phyloP scores from a whole-genome alignment of 2,888 invertebrate genomes.

The Drosophila helvetica region DNA sequence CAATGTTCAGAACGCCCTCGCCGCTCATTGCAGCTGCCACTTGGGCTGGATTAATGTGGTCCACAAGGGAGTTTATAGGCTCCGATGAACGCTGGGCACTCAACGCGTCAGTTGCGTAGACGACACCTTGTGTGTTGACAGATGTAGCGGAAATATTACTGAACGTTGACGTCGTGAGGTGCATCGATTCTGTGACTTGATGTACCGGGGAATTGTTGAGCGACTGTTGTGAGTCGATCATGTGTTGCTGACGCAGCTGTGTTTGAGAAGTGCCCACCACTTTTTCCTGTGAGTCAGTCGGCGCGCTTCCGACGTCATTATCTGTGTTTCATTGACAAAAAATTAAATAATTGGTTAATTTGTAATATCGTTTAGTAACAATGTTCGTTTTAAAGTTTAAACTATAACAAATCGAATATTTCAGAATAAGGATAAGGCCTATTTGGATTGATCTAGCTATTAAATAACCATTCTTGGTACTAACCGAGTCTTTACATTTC shows the following conservation, averaged over 20 bases:
- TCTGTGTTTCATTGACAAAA: slow-evolving; percentile 57
- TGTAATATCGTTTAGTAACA: not conserved
- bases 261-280: slow-evolving; percentile 74
- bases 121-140: slow-evolving; percentile 58
- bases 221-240: slow-evolving; percentile 83
- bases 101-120: slow-evolving; percentile 73
- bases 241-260: slow-evolving; percentile 64
- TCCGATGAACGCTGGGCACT: slow-evolving; percentile 62
- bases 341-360: not conserved
- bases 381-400: not conserved
- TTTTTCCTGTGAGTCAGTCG: slow-evolving; percentile 79
- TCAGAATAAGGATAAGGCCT: too few relatives aligned
- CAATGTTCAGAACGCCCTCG: slow-evolving; percentile 82
- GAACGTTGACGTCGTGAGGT: slow-evolving; percentile 67
- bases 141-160: slow-evolving; percentile 69
- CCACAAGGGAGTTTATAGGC: slow-evolving; percentile 80
- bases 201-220: slow-evolving; percentile 74
- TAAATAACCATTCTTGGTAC: too few relatives aligned
- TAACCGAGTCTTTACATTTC: too few relatives aligned
- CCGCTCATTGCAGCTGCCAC: slow-evolving; percentile 78
- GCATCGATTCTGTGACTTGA: slow-evolving; percentile 44
- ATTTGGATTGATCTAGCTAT: too few relatives aligned
- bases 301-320: slow-evolving; percentile 79
- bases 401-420: too few relatives aligned
- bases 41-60: slow-evolving; percentile 79